These are phyloP conservation scores for Plagodis pulveraria DNA, from an alignment of 2,888 invertebrate genomes.

Conservation along the genomic window DNA sequence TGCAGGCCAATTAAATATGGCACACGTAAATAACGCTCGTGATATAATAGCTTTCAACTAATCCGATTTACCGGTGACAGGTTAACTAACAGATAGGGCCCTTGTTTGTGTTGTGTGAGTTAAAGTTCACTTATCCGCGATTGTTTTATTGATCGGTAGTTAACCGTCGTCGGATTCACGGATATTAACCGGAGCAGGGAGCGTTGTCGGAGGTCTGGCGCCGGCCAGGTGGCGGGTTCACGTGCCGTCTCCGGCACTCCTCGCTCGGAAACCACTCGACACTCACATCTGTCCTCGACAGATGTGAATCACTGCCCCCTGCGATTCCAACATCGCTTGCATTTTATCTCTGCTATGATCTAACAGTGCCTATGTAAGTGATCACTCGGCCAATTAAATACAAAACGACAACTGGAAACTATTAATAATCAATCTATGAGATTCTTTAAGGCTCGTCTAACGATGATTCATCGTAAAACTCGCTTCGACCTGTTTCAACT, in stretches of 20 bases:
- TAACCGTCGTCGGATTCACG: conserved; percentile 17
- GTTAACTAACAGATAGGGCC: conserved; percentile 28
- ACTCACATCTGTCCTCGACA: conserved; percentile 41
- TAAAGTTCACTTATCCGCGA: conserved; percentile 3
- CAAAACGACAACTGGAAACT: conserved; percentile 61
- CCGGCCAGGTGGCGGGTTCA: conserved; percentile 66
- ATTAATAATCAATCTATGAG: conserved; percentile 65
- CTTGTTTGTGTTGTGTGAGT: conserved; percentile 9
- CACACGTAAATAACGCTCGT: conserved; percentile 68
- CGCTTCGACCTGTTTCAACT: conserved; percentile 47
- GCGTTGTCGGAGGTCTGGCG: conserved; percentile 50
- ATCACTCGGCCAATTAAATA: conserved; percentile 57
- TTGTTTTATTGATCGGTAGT: conserved; percentile 11
- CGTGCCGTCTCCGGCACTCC: conserved; percentile 57
- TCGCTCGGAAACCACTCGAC: conserved; percentile 10
- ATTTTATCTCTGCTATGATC: conserved; percentile 52
- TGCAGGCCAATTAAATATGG: conserved; percentile 72
- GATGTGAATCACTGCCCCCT: conserved; percentile 63
- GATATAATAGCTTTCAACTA: conserved; percentile 63
- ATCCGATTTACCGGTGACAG: conserved; percentile 44
- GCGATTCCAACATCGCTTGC: conserved; percentile 66
- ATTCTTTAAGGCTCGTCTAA: conserved; percentile 50
- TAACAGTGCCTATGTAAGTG: conserved; percentile 53
- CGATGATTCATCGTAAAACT: conserved; percentile 58
- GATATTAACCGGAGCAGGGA: conserved; percentile 4